phyloP scores from a whole-genome alignment of 2,888 invertebrate genomes.

The Tetheella fluctuosa region DNA sequence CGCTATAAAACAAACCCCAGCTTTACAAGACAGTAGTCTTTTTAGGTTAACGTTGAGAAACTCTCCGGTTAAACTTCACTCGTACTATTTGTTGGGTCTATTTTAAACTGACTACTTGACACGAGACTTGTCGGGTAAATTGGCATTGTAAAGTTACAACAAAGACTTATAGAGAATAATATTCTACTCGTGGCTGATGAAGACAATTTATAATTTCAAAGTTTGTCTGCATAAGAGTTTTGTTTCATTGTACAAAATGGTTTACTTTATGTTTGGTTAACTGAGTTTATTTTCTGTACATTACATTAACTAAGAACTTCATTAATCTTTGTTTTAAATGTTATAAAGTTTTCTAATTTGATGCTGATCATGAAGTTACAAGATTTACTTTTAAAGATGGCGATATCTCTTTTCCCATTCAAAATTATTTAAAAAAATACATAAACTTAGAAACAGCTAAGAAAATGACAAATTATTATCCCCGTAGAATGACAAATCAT shows the following conservation, averaged over 20 bases:
- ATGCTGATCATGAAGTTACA: too few relatives aligned
- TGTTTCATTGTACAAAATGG: not conserved
- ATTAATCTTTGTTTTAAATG: too few relatives aligned
- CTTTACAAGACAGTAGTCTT: not conserved
- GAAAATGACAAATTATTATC: too few relatives aligned
- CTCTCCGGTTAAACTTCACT: constrained; percentile 1
- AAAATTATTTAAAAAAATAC: too few relatives aligned
- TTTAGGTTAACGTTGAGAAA: constrained; percentile 1
- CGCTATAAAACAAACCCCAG: not conserved
- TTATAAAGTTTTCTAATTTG: too few relatives aligned
- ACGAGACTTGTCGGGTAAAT: not conserved
- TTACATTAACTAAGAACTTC: too few relatives aligned
- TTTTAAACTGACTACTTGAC: not conserved
- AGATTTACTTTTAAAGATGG: too few relatives aligned
- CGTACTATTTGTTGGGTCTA: not conserved
- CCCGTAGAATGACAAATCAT: too few relatives aligned
- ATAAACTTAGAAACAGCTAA: too few relatives aligned
- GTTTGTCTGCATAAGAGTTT: not conserved
- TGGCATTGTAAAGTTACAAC: constrained; percentile 4
- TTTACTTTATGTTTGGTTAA: too few relatives aligned
- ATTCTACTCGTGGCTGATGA: not conserved
- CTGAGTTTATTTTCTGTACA: too few relatives aligned
- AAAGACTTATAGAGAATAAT: not conserved
- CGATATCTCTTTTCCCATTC: too few relatives aligned
- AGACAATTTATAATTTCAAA: not conserved